phyloP scores from a whole-genome alignment of 2,797 vertebrate genomes.

The Ctenochaetus hawaiiensis region DNA sequence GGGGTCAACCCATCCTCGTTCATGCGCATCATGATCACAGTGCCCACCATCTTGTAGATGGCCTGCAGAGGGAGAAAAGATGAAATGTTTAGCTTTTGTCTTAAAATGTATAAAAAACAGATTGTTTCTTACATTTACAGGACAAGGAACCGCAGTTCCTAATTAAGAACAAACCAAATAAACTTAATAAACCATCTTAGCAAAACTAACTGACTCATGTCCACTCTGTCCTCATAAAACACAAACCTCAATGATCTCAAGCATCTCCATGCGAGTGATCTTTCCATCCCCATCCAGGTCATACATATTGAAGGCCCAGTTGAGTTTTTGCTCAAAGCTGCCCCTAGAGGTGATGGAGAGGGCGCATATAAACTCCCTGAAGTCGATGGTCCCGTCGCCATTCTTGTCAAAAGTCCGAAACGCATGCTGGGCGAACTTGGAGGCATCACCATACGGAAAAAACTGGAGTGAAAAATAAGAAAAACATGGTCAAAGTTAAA shows the following conservation, averaged over 20 bases:
- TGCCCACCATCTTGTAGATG: constrained; percentile 99
- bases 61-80: constrained; percentile 82
- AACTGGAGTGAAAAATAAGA: constrained; percentile 83
- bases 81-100: neutral
- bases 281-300: constrained; percentile 98
- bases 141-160: neutral
- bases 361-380: constrained; percentile 99
- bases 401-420: constrained; percentile 99
- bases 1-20: constrained; percentile 97
- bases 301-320: constrained; percentile 99
- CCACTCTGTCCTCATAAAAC: neutral
- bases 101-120: neutral
- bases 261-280: constrained; percentile 98
- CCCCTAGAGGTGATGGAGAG: constrained; percentile 98
- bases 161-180: no score
- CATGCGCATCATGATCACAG: constrained; percentile 99
- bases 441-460: constrained; percentile 97
- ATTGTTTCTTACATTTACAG: neutral
- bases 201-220: no score
- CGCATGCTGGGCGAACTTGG: constrained; percentile 98
- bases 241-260: constrained; percentile 97
- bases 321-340: constrained; percentile 99
- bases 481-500: neutral
- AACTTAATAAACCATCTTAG: neutral
- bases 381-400: constrained; percentile 97